Conservation (phyloP, 2,113 vertebrate genomes). For the Brachirus orientalis region DNA sequence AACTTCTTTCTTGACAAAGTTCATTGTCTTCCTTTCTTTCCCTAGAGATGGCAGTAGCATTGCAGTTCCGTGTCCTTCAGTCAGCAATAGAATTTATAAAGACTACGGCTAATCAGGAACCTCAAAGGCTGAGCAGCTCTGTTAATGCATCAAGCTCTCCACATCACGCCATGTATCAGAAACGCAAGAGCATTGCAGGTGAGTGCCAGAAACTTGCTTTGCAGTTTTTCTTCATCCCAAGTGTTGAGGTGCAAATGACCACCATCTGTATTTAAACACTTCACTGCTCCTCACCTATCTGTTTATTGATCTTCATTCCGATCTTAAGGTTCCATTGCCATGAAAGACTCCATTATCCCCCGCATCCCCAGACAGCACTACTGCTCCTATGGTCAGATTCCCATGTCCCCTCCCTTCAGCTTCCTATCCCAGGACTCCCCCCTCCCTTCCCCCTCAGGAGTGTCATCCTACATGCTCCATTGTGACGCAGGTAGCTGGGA, state of each 20-base stretch:
- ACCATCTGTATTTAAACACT: background rate
- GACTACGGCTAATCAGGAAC: constrained; percentile 89
- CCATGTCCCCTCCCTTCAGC: constrained; percentile 75
- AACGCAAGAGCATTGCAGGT: constrained; percentile 93
- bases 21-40: background rate
- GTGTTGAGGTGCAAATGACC: background rate
- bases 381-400: constrained; percentile 83
- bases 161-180: constrained; percentile 85
- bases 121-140: constrained; percentile 80
- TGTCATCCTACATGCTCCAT: constrained; percentile 70
- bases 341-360: constrained; percentile 88
- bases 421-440: constrained; percentile 80
- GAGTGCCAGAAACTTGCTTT: constrained; percentile 59
- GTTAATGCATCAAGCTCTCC: constrained; percentile 70
- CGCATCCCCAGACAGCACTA: constrained; percentile 81
- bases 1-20: background rate
- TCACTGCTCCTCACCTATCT: constrained; percentile 20
- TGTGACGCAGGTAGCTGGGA: constrained; percentile 81
- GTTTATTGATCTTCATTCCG: constrained; percentile 51
- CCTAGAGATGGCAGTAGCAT: constrained; percentile 90
- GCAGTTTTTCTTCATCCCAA: background rate
- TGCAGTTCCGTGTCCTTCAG: constrained; percentile 93
- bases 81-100: constrained; percentile 94
- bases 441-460: constrained; percentile 74
- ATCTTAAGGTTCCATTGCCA: constrained; percentile 86